A percentile compares a stretch with the other conserved stretches of the same genome.
These are phyloP conservation scores for Chiroxiphia lanceolata DNA, from an alignment of 2,797 vertebrate species.

Conservation along the genomic window DNA sequence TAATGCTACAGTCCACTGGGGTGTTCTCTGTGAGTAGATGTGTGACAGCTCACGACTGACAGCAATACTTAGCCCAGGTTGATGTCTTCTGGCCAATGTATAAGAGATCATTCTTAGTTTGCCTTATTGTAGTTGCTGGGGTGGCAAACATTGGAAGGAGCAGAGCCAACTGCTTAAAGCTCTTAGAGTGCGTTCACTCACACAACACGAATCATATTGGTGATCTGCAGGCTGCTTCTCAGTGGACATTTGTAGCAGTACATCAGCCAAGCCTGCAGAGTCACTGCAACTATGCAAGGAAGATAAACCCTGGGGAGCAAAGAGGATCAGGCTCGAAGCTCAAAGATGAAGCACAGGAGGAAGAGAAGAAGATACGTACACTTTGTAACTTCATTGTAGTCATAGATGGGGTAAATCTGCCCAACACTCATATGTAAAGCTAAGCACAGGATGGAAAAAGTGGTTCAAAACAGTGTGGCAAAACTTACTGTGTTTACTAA, in stretches of 20 bases:
- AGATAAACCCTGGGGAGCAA: background rate
- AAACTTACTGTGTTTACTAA: background rate
- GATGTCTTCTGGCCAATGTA: background rate
- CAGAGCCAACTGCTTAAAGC: background rate
- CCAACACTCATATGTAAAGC: background rate
- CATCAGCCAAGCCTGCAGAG: background rate
- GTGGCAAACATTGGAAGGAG: background rate
- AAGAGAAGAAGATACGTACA: background rate
- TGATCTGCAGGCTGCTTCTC: background rate
- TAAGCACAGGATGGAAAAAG: background rate
- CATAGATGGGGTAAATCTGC: background rate
- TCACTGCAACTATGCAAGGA: background rate
- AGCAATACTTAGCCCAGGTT: background rate
- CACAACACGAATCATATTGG: background rate
- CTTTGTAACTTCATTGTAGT: background rate
- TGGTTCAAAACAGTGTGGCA: background rate
- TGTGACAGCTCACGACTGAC: background rate
- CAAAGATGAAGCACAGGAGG: background rate
- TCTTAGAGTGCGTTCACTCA: background rate
- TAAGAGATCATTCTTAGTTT: background rate
- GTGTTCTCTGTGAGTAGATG: background rate
- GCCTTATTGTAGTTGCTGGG: background rate
- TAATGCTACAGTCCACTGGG: background rate
- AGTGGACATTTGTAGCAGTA: background rate
- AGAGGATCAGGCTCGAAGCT: background rate